Evolutionary conservation across 2,888 invertebrate genomes (phyloP).

Genomic region (Pedicia rivosa): DNA sequence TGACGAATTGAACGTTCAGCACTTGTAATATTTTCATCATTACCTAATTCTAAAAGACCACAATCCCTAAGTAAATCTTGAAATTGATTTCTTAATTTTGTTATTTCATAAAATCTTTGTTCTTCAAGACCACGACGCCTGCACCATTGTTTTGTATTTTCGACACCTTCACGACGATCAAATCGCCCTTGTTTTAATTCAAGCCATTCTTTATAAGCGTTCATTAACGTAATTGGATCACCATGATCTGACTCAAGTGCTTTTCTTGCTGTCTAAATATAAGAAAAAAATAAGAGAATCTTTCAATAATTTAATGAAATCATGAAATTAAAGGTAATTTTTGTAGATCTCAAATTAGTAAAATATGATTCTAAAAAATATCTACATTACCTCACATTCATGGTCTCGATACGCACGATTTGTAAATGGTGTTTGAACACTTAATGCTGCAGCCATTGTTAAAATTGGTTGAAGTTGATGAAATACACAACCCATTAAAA

Average conservation of each 20-base stretch:
- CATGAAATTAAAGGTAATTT: not conserved
- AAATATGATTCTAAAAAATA: not conserved
- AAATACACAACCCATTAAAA: constrained; percentile 81
- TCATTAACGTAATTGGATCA: constrained; percentile 81
- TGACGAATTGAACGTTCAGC: constrained; percentile 67
- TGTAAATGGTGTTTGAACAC: constrained; percentile 86
- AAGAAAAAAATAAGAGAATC: too few species aligned
- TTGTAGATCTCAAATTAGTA: not conserved
- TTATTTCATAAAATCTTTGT: constrained; percentile 87
- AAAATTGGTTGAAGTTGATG: constrained; percentile 77
- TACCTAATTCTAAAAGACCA: constrained; percentile 37
- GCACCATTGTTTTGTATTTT: constrained; percentile 64
- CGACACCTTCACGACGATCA: constrained; percentile 14
- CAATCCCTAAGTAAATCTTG: constrained; percentile 62
- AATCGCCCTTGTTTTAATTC: constrained; percentile 45
- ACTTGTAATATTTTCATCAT: constrained; percentile 41
- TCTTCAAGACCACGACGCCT: constrained; percentile 83
- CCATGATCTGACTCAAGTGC: constrained; percentile 87
- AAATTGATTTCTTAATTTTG: constrained; percentile 82
- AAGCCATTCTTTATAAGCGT: constrained; percentile 80
- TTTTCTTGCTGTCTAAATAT: constrained; percentile 46
- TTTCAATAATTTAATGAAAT: too few species aligned
- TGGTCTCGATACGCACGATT: constrained; percentile 73
- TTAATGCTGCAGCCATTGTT: constrained; percentile 79
- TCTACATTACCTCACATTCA: constrained; percentile 52